Conservation (phyloP, 2,113 vertebrate genomes). For the Azemiops feae region DNA sequence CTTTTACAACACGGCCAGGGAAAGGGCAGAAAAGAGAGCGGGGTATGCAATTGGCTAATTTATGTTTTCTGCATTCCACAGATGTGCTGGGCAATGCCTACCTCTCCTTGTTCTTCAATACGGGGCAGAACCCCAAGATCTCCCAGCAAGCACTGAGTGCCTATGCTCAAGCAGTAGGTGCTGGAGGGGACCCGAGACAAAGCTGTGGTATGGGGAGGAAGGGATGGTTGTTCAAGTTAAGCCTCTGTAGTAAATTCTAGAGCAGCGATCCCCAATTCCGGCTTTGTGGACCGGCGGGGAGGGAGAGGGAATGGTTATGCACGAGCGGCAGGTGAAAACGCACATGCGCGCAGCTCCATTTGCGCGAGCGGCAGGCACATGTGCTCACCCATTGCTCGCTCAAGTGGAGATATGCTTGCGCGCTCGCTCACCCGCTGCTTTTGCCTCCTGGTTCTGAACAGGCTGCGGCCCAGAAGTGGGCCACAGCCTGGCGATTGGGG, state of each 20-base stretch:
- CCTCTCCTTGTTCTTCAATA: constrained; percentile 85
- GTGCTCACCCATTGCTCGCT: no score
- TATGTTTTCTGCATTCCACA: constrained; percentile 55
- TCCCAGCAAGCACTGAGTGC: constrained; percentile 87
- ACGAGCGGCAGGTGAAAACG: neutral
- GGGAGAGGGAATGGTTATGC: no score
- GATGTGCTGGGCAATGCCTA: constrained; percentile 89
- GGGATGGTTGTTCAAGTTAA: neutral
- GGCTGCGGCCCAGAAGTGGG: no score
- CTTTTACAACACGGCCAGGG: neutral
- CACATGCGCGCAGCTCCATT: neutral
- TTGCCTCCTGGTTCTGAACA: no score
- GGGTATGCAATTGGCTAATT: neutral
- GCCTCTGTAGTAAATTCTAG: neutral
- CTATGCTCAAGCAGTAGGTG: constrained; percentile 86
- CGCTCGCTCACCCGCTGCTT: no score
- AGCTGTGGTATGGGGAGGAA: neutral
- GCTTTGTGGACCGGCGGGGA: neutral
- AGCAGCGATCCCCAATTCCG: neutral
- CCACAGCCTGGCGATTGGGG: no score
- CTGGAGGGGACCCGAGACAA: neutral
- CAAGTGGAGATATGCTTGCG: no score
- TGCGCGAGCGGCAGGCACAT: no score
- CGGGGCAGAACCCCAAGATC: constrained; percentile 86
- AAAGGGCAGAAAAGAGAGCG: neutral